A percentile compares a stretch with the other conserved stretches of the same genome.
These are phyloP conservation scores for Lutraria lutraria DNA, from an alignment of 2,888 invertebrate genomes.

Conservation along the genomic window DNA sequence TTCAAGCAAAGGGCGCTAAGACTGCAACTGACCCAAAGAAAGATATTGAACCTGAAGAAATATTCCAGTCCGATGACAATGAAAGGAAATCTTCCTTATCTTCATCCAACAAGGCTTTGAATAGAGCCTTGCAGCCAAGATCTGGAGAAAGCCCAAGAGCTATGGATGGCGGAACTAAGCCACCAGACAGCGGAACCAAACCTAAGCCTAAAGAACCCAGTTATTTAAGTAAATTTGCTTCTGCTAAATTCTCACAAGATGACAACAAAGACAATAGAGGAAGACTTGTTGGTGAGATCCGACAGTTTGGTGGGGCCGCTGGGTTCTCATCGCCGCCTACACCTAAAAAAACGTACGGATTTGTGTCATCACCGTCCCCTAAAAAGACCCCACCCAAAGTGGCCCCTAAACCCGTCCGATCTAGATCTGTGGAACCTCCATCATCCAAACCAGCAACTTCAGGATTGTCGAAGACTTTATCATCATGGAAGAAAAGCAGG, in stretches of 20 bases:
- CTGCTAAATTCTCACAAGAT: neutral
- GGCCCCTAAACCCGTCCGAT: slow-evolving; percentile 61
- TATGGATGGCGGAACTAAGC: slow-evolving; percentile 30
- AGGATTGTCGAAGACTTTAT: slow-evolving; percentile 73
- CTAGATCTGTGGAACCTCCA: slow-evolving; percentile 41
- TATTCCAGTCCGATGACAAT: slow-evolving; percentile 24
- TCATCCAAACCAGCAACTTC: slow-evolving; percentile 24
- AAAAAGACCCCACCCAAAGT: slow-evolving; percentile 64
- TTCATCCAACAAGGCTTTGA: slow-evolving; percentile 53
- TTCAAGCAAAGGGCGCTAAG: slow-evolving; percentile 38
- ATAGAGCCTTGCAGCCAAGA: slow-evolving; percentile 71
- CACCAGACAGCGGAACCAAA: slow-evolving; percentile 42
- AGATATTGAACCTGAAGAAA: slow-evolving; percentile 55
- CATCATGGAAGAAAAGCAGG: slow-evolving; percentile 77
- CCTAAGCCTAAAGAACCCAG: slow-evolving; percentile 51
- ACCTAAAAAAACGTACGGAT: slow-evolving; percentile 54
- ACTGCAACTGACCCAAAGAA: slow-evolving; percentile 45
- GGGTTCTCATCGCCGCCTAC: slow-evolving; percentile 55
- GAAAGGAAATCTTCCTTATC: slow-evolving; percentile 34
- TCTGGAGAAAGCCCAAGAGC: slow-evolving; percentile 44
- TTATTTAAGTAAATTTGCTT: slow-evolving; percentile 37
- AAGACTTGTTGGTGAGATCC: slow-evolving; percentile 60
- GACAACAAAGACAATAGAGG: slow-evolving; percentile 29
- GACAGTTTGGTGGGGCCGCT: slow-evolving; percentile 61
- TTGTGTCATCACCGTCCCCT: slow-evolving; percentile 44